phyloP scores from a whole-genome alignment of 2,113 vertebrate species.

The Cavia porcellus region DNA sequence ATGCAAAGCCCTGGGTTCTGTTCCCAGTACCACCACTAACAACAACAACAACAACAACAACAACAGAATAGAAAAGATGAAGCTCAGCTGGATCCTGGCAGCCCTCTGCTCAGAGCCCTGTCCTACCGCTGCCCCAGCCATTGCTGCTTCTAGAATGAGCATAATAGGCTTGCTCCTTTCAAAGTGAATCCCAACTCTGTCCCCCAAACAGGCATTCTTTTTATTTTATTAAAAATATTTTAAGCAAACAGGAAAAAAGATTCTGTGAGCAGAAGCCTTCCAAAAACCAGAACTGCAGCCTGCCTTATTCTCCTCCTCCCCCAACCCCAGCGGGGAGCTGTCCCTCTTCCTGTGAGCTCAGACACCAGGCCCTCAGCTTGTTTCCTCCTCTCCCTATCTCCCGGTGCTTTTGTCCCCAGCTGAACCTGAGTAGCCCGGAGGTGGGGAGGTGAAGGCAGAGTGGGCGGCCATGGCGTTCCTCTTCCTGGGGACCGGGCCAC shows the following conservation, averaged over 20 bases:
- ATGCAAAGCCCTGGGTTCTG: background rate
- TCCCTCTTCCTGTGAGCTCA: background rate
- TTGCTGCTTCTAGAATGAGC: background rate
- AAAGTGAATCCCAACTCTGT: background rate
- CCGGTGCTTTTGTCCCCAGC: background rate
- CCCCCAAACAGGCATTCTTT: background rate
- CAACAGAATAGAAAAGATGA: background rate
- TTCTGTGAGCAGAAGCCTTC: background rate
- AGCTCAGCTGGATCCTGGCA: fast-evolving
- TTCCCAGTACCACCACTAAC: background rate
- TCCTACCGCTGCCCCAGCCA: background rate
- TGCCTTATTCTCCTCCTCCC: background rate
- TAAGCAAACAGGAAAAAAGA: background rate
- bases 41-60: background rate
- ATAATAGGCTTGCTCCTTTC: background rate
- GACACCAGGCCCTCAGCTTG: background rate
- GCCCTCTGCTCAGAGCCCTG: background rate
- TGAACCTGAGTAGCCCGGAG: background rate
- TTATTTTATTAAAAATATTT: background rate
- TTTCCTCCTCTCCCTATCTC: background rate
- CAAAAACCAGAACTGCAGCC: background rate
- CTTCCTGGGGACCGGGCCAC: no score
- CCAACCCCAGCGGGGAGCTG: background rate
- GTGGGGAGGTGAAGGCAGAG: fast-evolving
- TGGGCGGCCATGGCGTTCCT: background rate